Percentiles rank a stretch among this genome's conserved stretches.
phyloP scores from a whole-genome alignment of 2,888 invertebrate species.

The Ophraella communa region DNA sequence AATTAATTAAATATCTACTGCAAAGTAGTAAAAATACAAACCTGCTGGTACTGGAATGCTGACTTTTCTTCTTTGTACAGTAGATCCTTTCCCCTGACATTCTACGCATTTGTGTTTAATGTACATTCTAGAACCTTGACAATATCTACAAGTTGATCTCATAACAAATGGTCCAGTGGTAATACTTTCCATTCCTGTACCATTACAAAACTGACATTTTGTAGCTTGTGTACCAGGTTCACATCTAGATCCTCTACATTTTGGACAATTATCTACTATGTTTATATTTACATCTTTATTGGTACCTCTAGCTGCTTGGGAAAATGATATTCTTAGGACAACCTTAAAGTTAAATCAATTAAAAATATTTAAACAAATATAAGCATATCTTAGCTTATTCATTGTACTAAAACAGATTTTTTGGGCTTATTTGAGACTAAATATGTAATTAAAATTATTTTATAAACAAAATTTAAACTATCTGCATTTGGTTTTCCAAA shows the following conservation, averaged over 20 bases:
- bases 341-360: constrained; percentile 64
- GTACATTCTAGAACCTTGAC: constrained; percentile 82
- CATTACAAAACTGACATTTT: constrained; percentile 92
- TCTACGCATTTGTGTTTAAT: constrained; percentile 91
- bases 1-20: too few species aligned
- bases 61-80: constrained; percentile 86
- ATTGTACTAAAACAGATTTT: too few species aligned
- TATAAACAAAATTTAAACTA: too few species aligned
- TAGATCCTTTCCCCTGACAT: constrained; percentile 87
- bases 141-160: constrained; percentile 92
- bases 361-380: not conserved
- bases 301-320: constrained; percentile 93
- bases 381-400: too few species aligned
- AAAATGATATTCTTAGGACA: constrained; percentile 86
- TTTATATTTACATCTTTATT: constrained; percentile 93
- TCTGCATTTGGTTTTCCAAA: too few species aligned
- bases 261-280: constrained; percentile 89
- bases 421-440: too few species aligned
- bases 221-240: constrained; percentile 92
- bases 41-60: constrained; percentile 93
- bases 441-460: too few species aligned
- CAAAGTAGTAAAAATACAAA: constrained; percentile 29
- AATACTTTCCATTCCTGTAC: constrained; percentile 92
- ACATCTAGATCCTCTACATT: constrained; percentile 84
- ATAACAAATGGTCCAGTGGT: constrained; percentile 90